These are phyloP conservation scores for Carapus acus DNA, from an alignment of 2,797 vertebrate genomes.

Conservation along the genomic window DNA sequence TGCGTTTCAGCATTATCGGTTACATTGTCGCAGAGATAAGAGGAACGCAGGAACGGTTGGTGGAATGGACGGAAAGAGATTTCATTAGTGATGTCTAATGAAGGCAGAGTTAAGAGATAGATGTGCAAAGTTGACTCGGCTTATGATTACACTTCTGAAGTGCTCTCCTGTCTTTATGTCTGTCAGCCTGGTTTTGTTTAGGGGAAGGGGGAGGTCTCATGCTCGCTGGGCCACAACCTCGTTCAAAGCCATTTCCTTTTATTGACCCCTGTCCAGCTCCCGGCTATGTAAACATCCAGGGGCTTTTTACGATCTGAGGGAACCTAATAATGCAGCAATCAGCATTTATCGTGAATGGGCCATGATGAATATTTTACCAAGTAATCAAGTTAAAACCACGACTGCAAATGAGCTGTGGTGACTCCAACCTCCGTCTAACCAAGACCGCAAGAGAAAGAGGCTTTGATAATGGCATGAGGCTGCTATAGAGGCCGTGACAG, in stretches of 20 bases:
- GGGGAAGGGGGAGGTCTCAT: slow-evolving; percentile 4
- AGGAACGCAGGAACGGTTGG: slow-evolving; percentile 55
- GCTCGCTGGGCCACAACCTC: slow-evolving; percentile 17
- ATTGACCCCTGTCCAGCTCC: slow-evolving; percentile 58
- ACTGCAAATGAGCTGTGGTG: slow-evolving; percentile 6
- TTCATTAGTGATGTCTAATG: slow-evolving; percentile 44
- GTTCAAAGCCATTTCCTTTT: slow-evolving; percentile 61
- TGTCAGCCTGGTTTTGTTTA: neutral
- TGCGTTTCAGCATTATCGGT: slow-evolving; percentile 20
- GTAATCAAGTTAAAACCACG: slow-evolving; percentile 10
- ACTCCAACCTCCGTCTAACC: slow-evolving; percentile 6
- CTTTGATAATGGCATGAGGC: slow-evolving; percentile 3
- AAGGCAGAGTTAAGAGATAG: slow-evolving; percentile 31
- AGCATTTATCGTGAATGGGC: slow-evolving; percentile 52
- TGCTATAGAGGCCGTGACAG: slow-evolving; percentile 30
- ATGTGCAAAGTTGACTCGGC: slow-evolving; percentile 9
- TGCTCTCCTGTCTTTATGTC: too few species aligned
- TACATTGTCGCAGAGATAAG: slow-evolving; percentile 61
- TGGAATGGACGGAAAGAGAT: too few species aligned
- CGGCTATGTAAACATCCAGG: slow-evolving; percentile 51
- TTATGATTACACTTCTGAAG: slow-evolving; percentile 14
- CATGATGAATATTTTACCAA: slow-evolving; percentile 34
- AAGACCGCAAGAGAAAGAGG: slow-evolving; percentile 16
- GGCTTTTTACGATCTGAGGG: slow-evolving; percentile 59
- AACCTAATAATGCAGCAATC: slow-evolving; percentile 61